phyloP scores from a whole-genome alignment of 2,113 vertebrate genomes.

The Prochilodus magdalenae region DNA sequence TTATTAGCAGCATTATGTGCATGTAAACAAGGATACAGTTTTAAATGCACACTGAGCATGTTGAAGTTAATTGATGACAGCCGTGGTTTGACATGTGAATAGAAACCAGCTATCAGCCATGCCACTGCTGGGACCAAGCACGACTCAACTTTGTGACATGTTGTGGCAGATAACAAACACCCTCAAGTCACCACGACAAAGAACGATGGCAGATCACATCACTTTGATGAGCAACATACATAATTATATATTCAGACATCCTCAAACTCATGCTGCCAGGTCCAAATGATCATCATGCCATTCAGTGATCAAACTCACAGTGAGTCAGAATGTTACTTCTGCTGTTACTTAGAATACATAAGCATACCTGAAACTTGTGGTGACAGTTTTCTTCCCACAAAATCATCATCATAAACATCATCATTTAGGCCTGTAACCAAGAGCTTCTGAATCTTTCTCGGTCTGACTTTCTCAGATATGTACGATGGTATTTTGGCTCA shows the following conservation, averaged over 20 bases:
- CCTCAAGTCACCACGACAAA: constrained; percentile 15
- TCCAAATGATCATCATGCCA: constrained; percentile 31
- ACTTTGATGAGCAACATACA: constrained; percentile 23
- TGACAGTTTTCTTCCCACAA: neutral
- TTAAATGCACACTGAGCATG: neutral
- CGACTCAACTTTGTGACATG: neutral
- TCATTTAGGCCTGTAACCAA: neutral
- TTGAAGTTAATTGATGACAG: neutral
- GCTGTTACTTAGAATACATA: neutral
- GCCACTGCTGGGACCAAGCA: neutral
- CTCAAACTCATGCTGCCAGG: constrained; percentile 25
- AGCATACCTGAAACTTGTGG: neutral
- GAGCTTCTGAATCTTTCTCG: neutral
- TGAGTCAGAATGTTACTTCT: constrained; percentile 26
- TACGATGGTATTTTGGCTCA: neutral
- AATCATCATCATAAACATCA: neutral
- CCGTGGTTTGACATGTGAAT: neutral
- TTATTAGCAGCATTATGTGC: neutral
- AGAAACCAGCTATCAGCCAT: neutral
- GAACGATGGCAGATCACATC: constrained; percentile 13
- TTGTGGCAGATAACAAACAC: constrained; percentile 21
- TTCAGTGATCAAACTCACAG: constrained; percentile 7
- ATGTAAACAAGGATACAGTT: neutral
- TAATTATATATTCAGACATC: constrained; percentile 35
- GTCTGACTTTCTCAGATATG: neutral